A percentile compares a stretch with the other conserved stretches of the same genome.
phyloP scores from a whole-genome alignment of 1,140 invertebrate genomes.

The Melanaphis sacchari region DNA sequence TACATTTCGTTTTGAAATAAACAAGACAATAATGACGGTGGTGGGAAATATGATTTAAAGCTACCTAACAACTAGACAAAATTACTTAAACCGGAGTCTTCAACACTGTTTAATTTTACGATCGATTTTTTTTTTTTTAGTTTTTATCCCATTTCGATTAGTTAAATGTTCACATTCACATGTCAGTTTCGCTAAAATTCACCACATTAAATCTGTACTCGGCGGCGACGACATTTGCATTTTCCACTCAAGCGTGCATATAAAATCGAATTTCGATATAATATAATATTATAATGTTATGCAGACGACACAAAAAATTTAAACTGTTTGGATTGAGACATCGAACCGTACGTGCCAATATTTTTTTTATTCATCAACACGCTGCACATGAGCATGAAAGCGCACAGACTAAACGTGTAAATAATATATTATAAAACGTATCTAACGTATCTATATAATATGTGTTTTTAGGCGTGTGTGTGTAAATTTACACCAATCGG shows the following conservation, averaged over 20 bases:
- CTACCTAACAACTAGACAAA: background rate
- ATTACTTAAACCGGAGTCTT: background rate
- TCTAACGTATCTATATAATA: background rate
- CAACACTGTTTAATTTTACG: background rate
- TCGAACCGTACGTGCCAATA: background rate
- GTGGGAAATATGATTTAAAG: background rate
- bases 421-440: background rate
- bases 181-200: background rate
- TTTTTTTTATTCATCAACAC: background rate
- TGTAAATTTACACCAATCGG: constrained; percentile 18
- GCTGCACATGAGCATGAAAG: background rate
- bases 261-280: background rate
- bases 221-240: background rate
- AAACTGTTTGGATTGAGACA: background rate
- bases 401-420: background rate
- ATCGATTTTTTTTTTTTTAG: background rate
- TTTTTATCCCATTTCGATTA: background rate
- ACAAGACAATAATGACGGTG: background rate
- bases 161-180: background rate
- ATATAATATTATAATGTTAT: background rate
- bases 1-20: background rate
- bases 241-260: background rate
- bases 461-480: background rate
- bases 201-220: background rate
- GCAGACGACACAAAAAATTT: background rate